Percentiles rank a stretch among this genome's conserved stretches.
phyloP scores from a whole-genome alignment of 1,140 invertebrate genomes.

The Asbolus verrucosus region DNA sequence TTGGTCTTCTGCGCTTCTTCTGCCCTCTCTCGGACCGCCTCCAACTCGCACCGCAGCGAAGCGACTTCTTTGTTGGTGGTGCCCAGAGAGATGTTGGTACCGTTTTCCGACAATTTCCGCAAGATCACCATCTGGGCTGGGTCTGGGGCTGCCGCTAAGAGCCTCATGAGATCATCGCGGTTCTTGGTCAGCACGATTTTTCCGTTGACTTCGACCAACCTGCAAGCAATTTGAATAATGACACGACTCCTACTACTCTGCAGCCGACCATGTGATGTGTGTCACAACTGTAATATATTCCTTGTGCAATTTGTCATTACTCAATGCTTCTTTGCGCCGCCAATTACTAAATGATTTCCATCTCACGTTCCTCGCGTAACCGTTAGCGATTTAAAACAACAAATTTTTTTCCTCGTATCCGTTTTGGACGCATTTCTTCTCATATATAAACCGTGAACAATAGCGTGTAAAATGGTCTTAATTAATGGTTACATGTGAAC shows the following conservation, averaged over 20 bases:
- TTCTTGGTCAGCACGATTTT: conserved; percentile 77
- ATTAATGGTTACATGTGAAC: neutral
- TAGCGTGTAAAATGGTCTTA: conserved; percentile 1
- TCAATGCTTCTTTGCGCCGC: neutral
- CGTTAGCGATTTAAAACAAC: neutral
- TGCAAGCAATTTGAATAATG: conserved; percentile 64
- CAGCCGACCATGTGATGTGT: neutral
- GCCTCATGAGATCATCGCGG: conserved; percentile 76
- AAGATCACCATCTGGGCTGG: conserved; percentile 67
- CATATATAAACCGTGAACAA: neutral
- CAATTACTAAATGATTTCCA: neutral
- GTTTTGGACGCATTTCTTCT: neutral
- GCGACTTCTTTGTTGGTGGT: conserved; percentile 60
- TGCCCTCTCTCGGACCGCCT: conserved; percentile 69
- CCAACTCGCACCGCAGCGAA: conserved; percentile 69
- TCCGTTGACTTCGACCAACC: conserved; percentile 87
- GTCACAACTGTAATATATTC: conserved; percentile 2
- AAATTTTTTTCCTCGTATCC: too few species aligned
- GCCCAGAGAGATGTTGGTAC: conserved; percentile 55
- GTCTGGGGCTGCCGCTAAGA: conserved; percentile 72
- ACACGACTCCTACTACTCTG: conserved; percentile 7
- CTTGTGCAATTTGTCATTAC: neutral
- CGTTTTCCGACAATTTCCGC: conserved; percentile 65
- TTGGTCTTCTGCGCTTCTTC: conserved; percentile 73
- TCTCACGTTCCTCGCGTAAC: neutral